A percentile compares a stretch with the other conserved stretches of the same genome.
These are phyloP conservation scores for Halictus quadricinctus DNA, from an alignment of 2,888 invertebrate species.

Conservation along the genomic window DNA sequence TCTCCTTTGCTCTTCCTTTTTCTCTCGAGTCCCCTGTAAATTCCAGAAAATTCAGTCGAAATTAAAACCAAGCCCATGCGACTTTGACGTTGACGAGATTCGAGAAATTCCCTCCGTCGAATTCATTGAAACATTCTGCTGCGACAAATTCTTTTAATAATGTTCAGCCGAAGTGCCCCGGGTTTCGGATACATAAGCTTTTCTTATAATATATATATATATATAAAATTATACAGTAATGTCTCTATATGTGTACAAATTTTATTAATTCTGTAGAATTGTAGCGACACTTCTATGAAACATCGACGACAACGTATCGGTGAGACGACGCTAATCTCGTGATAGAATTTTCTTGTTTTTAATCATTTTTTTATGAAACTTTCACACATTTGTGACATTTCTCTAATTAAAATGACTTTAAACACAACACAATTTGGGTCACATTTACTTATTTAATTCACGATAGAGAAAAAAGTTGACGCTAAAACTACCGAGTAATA, in stretches of 20 bases:
- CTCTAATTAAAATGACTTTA: no score
- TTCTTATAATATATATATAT: neutral
- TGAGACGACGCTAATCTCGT: no score
- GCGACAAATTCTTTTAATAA: neutral
- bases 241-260: neutral
- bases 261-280: neutral
- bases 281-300: neutral
- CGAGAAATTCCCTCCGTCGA: neutral
- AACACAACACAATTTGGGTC: no score
- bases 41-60: neutral
- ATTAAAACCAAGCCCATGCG: slow-evolving; percentile 11
- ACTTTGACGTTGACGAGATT: neutral
- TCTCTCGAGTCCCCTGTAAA: neutral
- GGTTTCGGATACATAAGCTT: neutral
- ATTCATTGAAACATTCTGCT: neutral
- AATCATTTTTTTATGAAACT: no score
- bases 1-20: neutral
- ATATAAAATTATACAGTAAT: neutral
- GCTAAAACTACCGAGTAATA: no score
- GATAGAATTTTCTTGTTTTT: no score
- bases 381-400: no score
- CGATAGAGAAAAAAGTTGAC: no score
- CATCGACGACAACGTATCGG: no score
- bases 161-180: neutral
- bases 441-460: no score